Evolutionary conservation across 2,113 vertebrate genomes (phyloP).

Genomic region (Ammodytes dubius): DNA sequence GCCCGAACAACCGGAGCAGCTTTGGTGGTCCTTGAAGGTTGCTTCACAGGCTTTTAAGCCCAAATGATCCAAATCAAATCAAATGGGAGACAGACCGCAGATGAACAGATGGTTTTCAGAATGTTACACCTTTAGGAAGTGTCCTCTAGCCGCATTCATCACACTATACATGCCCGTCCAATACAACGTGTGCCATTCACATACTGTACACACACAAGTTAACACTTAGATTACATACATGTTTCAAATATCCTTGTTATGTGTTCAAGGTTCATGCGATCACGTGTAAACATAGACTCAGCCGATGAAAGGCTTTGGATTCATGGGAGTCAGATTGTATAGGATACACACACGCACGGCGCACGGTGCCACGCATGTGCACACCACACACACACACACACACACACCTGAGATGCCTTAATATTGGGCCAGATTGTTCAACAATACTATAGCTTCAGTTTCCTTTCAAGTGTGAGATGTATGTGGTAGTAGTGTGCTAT

Average conservation of each 20-base stretch:
- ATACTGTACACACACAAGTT: slow-evolving; percentile 26
- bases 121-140: slow-evolving; percentile 18
- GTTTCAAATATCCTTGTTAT: slow-evolving; percentile 50
- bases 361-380: slow-evolving; percentile 23
- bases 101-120: slow-evolving; percentile 4
- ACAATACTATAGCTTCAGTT: slow-evolving; percentile 75
- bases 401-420: slow-evolving; percentile 79
- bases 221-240: slow-evolving; percentile 51
- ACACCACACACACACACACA: slow-evolving; percentile 16
- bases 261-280: slow-evolving; percentile 66
- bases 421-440: slow-evolving; percentile 75
- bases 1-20: slow-evolving; percentile 17
- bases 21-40: slow-evolving; percentile 44
- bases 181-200: slow-evolving; percentile 20
- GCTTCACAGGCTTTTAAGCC: slow-evolving; percentile 42
- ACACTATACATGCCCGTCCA: slow-evolving; percentile 31
- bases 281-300: slow-evolving; percentile 80
- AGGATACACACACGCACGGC: slow-evolving; percentile 25
- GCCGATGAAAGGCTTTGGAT: slow-evolving; percentile 72
- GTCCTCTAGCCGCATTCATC: slow-evolving; percentile 48
- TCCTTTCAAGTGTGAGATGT: slow-evolving; percentile 69
- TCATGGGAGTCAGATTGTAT: slow-evolving; percentile 57
- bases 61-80: slow-evolving; percentile 52
- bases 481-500: slow-evolving; percentile 73
- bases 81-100: slow-evolving; percentile 45